Evolutionary conservation across 2,888 invertebrate species (phyloP), one percentile per base, ranked within the genome.

Genomic region (Suillia variegata): DNA sequence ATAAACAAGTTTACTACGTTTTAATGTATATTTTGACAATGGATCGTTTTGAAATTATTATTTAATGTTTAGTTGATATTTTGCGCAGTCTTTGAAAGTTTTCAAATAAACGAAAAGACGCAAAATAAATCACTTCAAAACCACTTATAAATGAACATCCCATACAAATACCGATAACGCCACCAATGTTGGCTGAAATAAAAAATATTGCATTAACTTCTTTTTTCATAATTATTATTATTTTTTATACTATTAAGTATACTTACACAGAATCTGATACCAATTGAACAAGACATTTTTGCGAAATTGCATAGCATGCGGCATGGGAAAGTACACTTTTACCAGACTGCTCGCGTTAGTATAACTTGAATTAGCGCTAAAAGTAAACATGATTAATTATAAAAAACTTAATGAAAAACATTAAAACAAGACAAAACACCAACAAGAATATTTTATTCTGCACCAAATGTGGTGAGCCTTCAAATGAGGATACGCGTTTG

Each of bases 111-210:
- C 76, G 74, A 67, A 65, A 69, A 2, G 62, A 55, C 50, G 66
- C 56, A 66, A 78, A 80, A 55, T 79, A 79, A 26, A 74, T 62
- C 20, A 79, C 56, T 68, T 79, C 79, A 58, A 79, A 63, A 48
- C 70, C 67, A 58, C 77, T 78, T 53, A 80, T 76, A 26, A 79
- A 59, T 5, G 79, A 79, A 59, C 79, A 79, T 2, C 79, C 79
- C 64, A 79, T 76, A 62, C 74, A 77, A 56, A 79, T 71, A 18
- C 79, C 74, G 26, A 80, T 54, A 12, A 79, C 74, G 4, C 79
- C 79, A 2, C 79, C 80, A 54, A 79, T 66, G 24, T 70, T 74
- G 0, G 79, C 79, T 79, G 53, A 18, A 56, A 62, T 42, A 26
- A 21, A 24, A 45, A 45, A 45, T 4, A 8, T 20, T 17, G n/a